Percentiles rank a stretch among this genome's conserved stretches.
These are phyloP conservation scores for Mayetiola destructor DNA, from an alignment of 2,888 invertebrate genomes.

Conservation along the genomic window DNA sequence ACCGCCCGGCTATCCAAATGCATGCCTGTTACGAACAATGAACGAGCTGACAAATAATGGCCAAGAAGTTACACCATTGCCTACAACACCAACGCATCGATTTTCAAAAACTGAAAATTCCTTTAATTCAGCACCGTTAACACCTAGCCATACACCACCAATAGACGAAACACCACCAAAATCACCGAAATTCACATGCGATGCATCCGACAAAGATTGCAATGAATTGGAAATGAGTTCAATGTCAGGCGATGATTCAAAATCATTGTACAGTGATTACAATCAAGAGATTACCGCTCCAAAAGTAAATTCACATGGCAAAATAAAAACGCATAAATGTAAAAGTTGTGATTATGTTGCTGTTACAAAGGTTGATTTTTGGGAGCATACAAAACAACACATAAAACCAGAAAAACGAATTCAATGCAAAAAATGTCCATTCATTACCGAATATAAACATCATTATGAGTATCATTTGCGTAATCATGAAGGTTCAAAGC, in stretches of 20 bases:
- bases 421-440: constrained; percentile 83
- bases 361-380: constrained; percentile 79
- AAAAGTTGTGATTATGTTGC: constrained; percentile 80
- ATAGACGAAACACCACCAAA: constrained; percentile 35
- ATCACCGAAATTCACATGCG: constrained; percentile 26
- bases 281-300: constrained; percentile 38
- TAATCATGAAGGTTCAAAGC: constrained; percentile 90
- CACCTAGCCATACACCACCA: constrained; percentile 31
- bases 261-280: constrained; percentile 30
- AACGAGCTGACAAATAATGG: constrained; percentile 31
- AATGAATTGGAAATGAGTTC: constrained; percentile 34
- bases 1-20: constrained; percentile 39
- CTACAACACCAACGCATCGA: constrained; percentile 13
- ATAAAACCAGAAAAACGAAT: constrained; percentile 87
- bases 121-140: constrained; percentile 20
- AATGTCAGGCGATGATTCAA: constrained; percentile 32
- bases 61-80: not conserved
- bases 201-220: constrained; percentile 26
- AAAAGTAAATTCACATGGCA: constrained; percentile 45
- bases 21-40: constrained; percentile 33
- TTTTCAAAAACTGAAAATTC: constrained; percentile 11
- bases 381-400: constrained; percentile 82
- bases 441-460: constrained; percentile 97
- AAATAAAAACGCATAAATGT: constrained; percentile 80
- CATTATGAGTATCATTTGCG: constrained; percentile 93